A percentile compares a stretch with the other conserved stretches of the same genome.
These are phyloP conservation scores for Anoplolepis gracilipes DNA, from an alignment of 1,140 invertebrate species.

Conservation along the genomic window DNA sequence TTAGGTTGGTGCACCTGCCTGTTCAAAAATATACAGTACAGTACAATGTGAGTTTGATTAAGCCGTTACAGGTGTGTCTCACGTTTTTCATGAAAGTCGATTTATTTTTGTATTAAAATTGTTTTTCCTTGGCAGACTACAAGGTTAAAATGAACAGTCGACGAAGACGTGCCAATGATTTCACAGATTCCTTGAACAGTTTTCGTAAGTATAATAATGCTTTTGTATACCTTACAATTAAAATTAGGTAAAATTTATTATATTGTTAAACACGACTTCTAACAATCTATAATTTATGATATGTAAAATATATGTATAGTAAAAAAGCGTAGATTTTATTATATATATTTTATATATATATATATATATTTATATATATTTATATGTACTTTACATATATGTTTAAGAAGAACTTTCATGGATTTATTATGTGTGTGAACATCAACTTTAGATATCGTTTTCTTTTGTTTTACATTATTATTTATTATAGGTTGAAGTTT, in stretches of 20 bases:
- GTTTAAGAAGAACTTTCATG: no score
- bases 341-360: no score
- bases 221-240: neutral
- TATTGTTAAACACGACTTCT: neutral
- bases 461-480: neutral
- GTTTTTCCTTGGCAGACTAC: neutral
- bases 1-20: constrained; percentile 42
- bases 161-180: constrained; percentile 61
- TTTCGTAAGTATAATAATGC: constrained; percentile 58
- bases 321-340: no score
- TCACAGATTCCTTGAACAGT: constrained; percentile 56
- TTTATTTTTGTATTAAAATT: neutral
- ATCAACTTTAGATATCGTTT: neutral
- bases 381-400: no score
- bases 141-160: constrained; percentile 47
- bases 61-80: constrained; percentile 24
- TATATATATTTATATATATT: no score
- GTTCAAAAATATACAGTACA: constrained; percentile 50
- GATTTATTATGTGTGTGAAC: no score
- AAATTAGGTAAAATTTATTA: neutral
- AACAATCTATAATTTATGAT: neutral
- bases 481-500: neutral
- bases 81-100: neutral
- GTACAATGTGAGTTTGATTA: neutral
- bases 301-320: neutral